phyloP scores from a whole-genome alignment of 2,113 vertebrate genomes.

The Pyxicephalus adspersus region DNA sequence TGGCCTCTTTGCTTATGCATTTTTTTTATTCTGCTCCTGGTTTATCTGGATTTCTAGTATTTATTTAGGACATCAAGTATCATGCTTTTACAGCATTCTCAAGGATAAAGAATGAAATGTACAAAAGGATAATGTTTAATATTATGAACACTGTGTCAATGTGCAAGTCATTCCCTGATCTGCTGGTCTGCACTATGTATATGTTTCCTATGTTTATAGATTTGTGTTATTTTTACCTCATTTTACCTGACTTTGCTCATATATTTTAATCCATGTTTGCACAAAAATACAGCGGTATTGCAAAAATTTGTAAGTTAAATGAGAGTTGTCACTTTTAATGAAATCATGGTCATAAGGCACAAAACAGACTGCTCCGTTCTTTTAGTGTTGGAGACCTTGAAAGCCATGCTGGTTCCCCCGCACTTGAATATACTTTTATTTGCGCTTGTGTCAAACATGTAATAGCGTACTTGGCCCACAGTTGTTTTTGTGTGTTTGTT shows the following conservation, averaged over 20 bases:
- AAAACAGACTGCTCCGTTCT: slow-evolving; percentile 4
- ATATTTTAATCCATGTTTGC: slow-evolving; percentile 3
- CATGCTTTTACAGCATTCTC: too few relatives aligned
- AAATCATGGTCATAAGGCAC: slow-evolving; percentile 1
- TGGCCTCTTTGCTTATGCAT: too few relatives aligned
- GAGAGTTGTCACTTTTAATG: slow-evolving; percentile 3
- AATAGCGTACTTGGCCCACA: slow-evolving; percentile 12
- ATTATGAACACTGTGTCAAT: background rate
- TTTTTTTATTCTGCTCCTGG: too few relatives aligned
- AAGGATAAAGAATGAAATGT: too few relatives aligned
- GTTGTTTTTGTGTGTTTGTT: slow-evolving; percentile 46
- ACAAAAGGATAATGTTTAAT: too few relatives aligned
- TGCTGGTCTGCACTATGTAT: background rate
- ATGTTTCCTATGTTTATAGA: background rate
- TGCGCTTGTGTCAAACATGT: slow-evolving; percentile 26
- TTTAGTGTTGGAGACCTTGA: background rate
- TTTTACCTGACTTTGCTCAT: slow-evolving; percentile 7
- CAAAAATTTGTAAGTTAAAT: background rate
- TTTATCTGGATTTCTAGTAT: too few relatives aligned
- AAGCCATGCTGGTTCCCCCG: background rate
- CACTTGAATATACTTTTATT: slow-evolving; percentile 25
- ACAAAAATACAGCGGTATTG: slow-evolving; percentile 15
- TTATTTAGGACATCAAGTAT: too few relatives aligned
- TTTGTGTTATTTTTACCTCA: background rate
- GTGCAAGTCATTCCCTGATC: background rate